Conservation (phyloP, 1,140 invertebrate genomes). For the Yoshiicerus persimilis region DNA sequence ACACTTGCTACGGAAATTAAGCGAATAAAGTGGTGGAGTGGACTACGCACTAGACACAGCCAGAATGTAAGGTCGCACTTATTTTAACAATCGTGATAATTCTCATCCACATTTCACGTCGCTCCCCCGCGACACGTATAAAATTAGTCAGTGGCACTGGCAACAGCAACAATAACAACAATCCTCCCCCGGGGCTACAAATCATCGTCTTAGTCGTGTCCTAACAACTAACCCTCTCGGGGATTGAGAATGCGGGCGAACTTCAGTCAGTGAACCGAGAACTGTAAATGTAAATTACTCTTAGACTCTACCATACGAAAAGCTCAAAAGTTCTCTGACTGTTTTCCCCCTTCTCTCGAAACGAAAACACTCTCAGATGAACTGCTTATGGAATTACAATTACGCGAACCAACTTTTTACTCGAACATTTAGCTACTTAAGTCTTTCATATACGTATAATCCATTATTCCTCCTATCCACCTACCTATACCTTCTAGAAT, state of each 20-base stretch:
- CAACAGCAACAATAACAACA: not conserved
- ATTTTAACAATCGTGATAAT: too few species aligned
- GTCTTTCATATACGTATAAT: not conserved
- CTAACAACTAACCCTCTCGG: not conserved
- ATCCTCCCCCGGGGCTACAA: too few species aligned
- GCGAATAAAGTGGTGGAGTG: too few species aligned
- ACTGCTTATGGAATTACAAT: too few species aligned
- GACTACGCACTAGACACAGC: not conserved
- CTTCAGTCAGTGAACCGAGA: not conserved
- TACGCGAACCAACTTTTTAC: too few species aligned
- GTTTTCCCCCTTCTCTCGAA: not conserved
- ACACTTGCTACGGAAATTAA: too few species aligned
- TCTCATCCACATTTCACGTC: too few species aligned
- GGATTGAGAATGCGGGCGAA: not conserved
- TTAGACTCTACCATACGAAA: not conserved
- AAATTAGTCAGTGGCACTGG: not conserved
- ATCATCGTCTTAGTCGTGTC: too few species aligned
- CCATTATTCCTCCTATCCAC: not conserved
- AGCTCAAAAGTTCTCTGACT: not conserved
- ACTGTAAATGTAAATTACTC: not conserved
- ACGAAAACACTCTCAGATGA: not conserved
- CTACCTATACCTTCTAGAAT: not conserved
- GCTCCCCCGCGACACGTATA: not conserved
- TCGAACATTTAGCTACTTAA: not conserved
- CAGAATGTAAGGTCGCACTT: not conserved